Base-by-base conservation (phyloP, 2,888 invertebrate genomes). In the Apamea crenata region DNA sequence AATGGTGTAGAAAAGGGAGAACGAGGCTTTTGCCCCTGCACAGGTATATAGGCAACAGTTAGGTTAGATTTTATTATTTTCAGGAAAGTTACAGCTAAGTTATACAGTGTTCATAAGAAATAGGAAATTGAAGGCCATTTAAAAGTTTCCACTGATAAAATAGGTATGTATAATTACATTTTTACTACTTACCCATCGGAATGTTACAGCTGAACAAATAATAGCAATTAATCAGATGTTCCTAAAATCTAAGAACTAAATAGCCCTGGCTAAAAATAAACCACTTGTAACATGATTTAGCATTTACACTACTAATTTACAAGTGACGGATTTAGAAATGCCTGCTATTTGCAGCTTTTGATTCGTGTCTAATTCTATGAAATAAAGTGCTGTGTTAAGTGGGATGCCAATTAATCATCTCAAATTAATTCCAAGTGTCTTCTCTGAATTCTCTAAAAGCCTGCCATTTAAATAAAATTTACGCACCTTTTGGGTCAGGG, bases 291-390 rank as follows among this genome's bases (percentile, higher is more conserved):
- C 75, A 47, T 83, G 8, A 75, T 68, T 68, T 68, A 61, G 67
- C 83, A 36, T 53, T 82, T 25, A 67, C 44, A 68, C 36, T 61
- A 80, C 29, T 83, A 81, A 81, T 83, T 40, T 25, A 0, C 50
- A 32, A 75, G 50, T 77, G 80, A 77, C 80, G 77, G 61, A 76
- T 76, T 59, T 76, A 82, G 77, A 68, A 82, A 76, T 68, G 36
- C 21, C 44, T 21, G 18, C 40, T 16, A 74, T 74, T 82, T n/a
- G 56, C 5, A 25, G 21, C 50, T 50, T 80, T 74, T 40, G 44
- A 67, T 50, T 44, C 2, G 25, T 25, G 74, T 65, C 18, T 66
- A 40, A 36, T 82, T 61, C 61, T 53, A 81, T 32, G 53, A 83
- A 83, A 36, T 68, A 68, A 83, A 83, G 68, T 63, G 44, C 21